Conservation (phyloP, 2,797 vertebrate species). For the Capromys pilorides region DNA sequence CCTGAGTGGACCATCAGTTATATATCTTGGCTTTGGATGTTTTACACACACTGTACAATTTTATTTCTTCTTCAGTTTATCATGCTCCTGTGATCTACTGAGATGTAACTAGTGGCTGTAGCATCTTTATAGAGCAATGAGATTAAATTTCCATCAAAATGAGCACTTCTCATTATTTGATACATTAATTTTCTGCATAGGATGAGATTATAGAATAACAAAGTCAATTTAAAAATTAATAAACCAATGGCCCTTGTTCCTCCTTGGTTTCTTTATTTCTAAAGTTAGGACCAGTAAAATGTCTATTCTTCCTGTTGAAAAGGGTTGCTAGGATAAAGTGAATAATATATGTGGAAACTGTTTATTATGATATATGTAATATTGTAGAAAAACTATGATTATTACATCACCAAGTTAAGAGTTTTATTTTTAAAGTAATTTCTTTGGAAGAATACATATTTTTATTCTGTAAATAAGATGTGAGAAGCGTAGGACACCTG, state of each 20-base stretch:
- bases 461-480: neutral
- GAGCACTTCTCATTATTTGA: neutral
- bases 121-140: neutral
- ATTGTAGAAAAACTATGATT: neutral
- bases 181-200: neutral
- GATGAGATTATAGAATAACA: neutral
- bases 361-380: neutral
- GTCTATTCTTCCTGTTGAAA: neutral
- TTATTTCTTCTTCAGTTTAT: constrained; percentile 31
- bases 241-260: neutral
- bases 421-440: constrained; percentile 9
- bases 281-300: constrained; percentile 11
- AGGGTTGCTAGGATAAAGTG: neutral
- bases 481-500: neutral
- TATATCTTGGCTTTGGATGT: neutral
- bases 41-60: neutral
- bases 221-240: neutral
- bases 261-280: constrained; percentile 31
- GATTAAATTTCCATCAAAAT: neutral
- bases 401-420: neutral
- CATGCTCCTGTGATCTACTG: neutral
- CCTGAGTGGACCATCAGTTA: neutral
- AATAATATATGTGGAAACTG: neutral
- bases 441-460: neutral
- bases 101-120: neutral